phyloP scores from a whole-genome alignment of 1,140 invertebrate genomes.

The Rhysida immarginata region DNA sequence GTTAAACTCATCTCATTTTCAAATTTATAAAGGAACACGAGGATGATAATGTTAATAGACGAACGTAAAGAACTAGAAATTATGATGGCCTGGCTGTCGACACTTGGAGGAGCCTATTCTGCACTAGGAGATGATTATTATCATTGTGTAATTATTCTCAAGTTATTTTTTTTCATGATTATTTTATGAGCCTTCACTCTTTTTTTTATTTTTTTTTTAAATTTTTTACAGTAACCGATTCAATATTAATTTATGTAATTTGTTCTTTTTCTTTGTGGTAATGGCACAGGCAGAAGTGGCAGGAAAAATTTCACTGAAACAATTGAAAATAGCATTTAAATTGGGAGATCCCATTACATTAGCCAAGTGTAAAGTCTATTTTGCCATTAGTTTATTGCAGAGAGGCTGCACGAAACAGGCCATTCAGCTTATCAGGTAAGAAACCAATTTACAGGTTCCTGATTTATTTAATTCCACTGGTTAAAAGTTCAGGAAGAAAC shows the following conservation, averaged over 20 bases:
- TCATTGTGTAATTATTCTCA: constrained; percentile 54
- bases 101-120: constrained; percentile 84
- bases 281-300: constrained; percentile 63
- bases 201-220: background rate
- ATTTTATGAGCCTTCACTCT: background rate
- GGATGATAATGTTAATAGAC: constrained; percentile 8
- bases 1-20: background rate
- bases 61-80: constrained; percentile 62
- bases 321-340: constrained; percentile 58
- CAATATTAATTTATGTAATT: constrained; percentile 12
- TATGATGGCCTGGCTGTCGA: constrained; percentile 87
- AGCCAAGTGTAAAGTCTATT: constrained; percentile 65
- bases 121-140: constrained; percentile 70
- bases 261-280: constrained; percentile 19
- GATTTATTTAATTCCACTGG: too few relatives aligned
- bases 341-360: constrained; percentile 62
- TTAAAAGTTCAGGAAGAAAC: too few relatives aligned
- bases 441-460: background rate
- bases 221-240: background rate
- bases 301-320: constrained; percentile 65
- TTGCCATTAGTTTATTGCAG: constrained; percentile 74
- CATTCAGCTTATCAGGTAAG: constrained; percentile 42
- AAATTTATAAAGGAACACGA: background rate
- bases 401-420: constrained; percentile 46
- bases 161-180: background rate